phyloP scores from a whole-genome alignment of 2,888 invertebrate species.

The Spodoptera littoralis region DNA sequence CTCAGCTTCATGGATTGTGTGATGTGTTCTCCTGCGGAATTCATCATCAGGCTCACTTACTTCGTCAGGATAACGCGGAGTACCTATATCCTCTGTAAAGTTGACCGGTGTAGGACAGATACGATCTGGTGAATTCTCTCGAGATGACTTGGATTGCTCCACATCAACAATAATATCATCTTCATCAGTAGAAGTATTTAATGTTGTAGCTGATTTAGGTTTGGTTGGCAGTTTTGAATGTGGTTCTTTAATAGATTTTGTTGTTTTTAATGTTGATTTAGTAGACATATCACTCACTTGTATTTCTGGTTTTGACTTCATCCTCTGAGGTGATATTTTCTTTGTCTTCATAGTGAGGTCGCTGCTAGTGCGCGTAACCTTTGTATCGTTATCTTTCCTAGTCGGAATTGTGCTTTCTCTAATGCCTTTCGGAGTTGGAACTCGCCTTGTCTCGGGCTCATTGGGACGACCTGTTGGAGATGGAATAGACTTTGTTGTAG shows the following conservation, averaged over 20 bases:
- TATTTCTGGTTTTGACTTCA: constrained; percentile 86
- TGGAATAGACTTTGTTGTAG: constrained; percentile 63
- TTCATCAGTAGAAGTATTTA: constrained; percentile 87
- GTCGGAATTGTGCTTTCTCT: constrained; percentile 77
- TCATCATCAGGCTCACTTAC: constrained; percentile 93
- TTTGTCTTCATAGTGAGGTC: constrained; percentile 88
- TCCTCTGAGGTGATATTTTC: constrained; percentile 79
- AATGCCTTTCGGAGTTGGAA: constrained; percentile 74
- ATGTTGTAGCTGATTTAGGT: constrained; percentile 85
- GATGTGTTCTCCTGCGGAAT: constrained; percentile 75
- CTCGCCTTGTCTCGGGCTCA: constrained; percentile 74
- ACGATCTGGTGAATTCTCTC: constrained; percentile 93
- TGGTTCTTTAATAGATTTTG: constrained; percentile 71
- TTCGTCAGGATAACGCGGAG: constrained; percentile 92
- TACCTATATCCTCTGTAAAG: constrained; percentile 88
- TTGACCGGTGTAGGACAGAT: constrained; percentile 91
- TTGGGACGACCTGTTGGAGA: constrained; percentile 58
- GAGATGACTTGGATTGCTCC: constrained; percentile 92
- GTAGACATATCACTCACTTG: constrained; percentile 77
- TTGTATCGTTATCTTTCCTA: constrained; percentile 75
- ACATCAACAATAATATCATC: constrained; percentile 91
- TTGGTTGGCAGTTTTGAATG: constrained; percentile 77
- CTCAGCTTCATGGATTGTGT: constrained; percentile 89
- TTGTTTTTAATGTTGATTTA: constrained; percentile 68
- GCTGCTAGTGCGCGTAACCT: constrained; percentile 88